phyloP scores from a whole-genome alignment of 2,888 invertebrate genomes.

The Meliscaeva auricollis region DNA sequence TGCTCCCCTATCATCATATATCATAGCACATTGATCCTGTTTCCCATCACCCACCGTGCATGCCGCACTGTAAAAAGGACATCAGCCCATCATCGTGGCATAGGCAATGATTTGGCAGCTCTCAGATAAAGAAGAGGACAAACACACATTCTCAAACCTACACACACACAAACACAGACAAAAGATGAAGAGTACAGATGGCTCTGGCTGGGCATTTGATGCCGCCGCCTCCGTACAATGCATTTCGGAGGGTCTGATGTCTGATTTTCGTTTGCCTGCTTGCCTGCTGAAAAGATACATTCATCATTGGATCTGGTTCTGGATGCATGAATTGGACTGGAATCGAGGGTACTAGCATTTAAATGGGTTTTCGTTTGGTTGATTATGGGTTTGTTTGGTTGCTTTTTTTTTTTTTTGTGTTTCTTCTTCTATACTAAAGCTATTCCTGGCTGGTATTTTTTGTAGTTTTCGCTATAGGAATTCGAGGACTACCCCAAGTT shows the following conservation, averaged over 20 bases:
- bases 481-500: slow-evolving; percentile 69
- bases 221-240: slow-evolving; percentile 39
- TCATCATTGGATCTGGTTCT: slow-evolving; percentile 50
- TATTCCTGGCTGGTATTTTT: slow-evolving; percentile 21
- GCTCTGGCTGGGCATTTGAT: slow-evolving; percentile 37
- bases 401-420: neutral
- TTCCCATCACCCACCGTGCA: slow-evolving; percentile 16
- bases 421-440: neutral
- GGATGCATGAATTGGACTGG: slow-evolving; percentile 44
- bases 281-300: slow-evolving; percentile 64
- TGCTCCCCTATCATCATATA: slow-evolving; percentile 28
- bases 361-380: slow-evolving; percentile 57
- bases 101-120: slow-evolving; percentile 70
- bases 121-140: slow-evolving; percentile 34
- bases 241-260: slow-evolving; percentile 44
- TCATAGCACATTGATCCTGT: slow-evolving; percentile 57
- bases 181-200: too few species aligned
- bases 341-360: slow-evolving; percentile 51
- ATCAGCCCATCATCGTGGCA: slow-evolving; percentile 53
- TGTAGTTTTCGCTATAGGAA: neutral
- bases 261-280: slow-evolving; percentile 53
- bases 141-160: neutral
- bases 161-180: neutral
- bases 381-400: slow-evolving; percentile 5
- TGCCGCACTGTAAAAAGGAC: slow-evolving; percentile 37